A percentile compares a stretch with the other conserved stretches of the same genome.
phyloP scores from a whole-genome alignment of 2,797 vertebrate genomes.

The Lepus oiostolus region DNA sequence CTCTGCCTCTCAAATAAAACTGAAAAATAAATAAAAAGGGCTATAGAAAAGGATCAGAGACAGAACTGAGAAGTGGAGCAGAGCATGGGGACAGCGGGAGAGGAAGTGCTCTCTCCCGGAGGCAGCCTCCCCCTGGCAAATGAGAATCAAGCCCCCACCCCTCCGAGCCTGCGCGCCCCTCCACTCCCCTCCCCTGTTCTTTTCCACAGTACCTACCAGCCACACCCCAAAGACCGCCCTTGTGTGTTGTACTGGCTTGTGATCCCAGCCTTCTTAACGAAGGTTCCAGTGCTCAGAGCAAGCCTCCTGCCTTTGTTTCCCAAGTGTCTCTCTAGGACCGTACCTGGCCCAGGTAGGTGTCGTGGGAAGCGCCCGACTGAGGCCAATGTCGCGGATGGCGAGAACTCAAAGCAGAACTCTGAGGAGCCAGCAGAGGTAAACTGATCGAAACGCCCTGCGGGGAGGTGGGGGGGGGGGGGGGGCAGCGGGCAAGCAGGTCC shows the following conservation, averaged over 20 bases:
- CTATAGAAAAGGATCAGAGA: neutral
- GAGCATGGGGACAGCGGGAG: neutral
- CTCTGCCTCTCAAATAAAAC: too few relatives aligned
- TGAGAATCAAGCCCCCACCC: neutral
- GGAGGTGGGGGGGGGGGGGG: too few relatives aligned
- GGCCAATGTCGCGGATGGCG: too few relatives aligned
- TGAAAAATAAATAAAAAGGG: neutral
- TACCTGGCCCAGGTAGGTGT: too few relatives aligned
- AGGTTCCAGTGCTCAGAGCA: neutral
- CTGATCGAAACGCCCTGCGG: too few relatives aligned
- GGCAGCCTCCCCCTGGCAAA: neutral
- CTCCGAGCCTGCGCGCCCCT: rapidly evolving
- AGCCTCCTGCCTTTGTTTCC: neutral
- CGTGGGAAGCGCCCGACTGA: too few relatives aligned
- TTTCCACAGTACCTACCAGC: neutral
- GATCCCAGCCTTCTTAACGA: neutral
- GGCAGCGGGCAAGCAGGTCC: too few relatives aligned
- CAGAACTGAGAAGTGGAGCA: neutral
- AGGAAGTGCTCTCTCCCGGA: neutral
- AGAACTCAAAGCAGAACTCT: too few relatives aligned
- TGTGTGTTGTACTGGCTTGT: neutral
- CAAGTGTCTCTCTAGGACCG: neutral
- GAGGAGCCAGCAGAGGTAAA: too few relatives aligned
- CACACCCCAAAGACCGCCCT: rapidly evolving
- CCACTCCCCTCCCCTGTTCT: neutral